These are phyloP conservation scores for Dysdera silvatica DNA, from an alignment of 1,140 invertebrate genomes.

Conservation along the genomic window DNA sequence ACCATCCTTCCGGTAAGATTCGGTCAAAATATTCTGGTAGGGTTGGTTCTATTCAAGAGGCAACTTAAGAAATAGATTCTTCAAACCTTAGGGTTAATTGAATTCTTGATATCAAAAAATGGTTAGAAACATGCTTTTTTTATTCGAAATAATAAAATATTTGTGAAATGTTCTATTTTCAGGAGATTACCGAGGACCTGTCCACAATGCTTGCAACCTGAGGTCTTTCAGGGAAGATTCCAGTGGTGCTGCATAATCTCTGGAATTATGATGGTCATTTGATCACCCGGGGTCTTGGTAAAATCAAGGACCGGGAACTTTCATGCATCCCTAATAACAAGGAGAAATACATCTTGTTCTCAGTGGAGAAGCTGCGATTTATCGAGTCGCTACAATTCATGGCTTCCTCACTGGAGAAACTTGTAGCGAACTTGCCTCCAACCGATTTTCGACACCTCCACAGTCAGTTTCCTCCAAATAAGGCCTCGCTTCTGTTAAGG, in stretches of 20 bases:
- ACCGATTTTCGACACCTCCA: not conserved
- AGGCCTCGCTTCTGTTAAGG: not conserved
- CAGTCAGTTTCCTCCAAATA: not conserved
- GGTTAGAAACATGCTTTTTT: no score
- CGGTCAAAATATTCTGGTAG: no score
- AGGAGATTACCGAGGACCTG: not conserved
- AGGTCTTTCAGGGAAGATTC: not conserved
- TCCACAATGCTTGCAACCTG: not conserved
- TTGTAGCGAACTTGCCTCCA: not conserved
- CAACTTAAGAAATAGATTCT: no score
- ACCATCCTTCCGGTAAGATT: no score
- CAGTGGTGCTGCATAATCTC: slow-evolving; percentile 6
- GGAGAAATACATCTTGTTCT: not conserved
- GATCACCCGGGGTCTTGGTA: not conserved
- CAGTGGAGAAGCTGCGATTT: not conserved
- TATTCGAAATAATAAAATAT: no score
- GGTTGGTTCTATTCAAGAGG: no score
- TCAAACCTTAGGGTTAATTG: no score
- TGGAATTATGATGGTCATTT: slow-evolving; percentile 3
- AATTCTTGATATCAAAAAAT: no score
- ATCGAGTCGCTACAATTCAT: not conserved
- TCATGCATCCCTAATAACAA: not conserved
- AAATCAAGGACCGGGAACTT: not conserved
- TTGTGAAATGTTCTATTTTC: no score
- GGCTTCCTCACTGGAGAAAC: not conserved